A percentile compares a stretch with the other conserved stretches of the same genome.
Conservation (phyloP, 1,140 invertebrate genomes). For the Hesperophylax magnus region DNA sequence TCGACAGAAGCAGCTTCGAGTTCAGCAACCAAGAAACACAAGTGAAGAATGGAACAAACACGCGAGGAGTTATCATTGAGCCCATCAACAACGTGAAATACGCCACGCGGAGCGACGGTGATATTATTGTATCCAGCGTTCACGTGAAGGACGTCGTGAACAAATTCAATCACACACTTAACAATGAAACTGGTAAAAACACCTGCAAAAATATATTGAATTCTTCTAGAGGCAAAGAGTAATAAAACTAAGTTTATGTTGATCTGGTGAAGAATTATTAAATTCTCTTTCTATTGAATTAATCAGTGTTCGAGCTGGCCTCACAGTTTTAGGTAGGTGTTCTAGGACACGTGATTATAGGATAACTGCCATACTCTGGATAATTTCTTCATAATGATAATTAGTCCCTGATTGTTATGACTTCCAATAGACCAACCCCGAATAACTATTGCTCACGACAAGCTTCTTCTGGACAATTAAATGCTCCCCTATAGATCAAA, state of each 20-base stretch:
- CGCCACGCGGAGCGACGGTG: constrained; percentile 40
- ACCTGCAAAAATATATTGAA: constrained; percentile 37
- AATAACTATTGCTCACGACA: too few species aligned
- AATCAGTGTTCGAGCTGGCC: too few species aligned
- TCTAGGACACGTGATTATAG: too few species aligned
- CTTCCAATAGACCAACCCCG: too few species aligned
- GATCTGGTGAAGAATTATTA: too few species aligned
- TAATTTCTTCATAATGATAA: too few species aligned
- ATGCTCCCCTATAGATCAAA: too few species aligned
- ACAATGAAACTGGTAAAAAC: constrained; percentile 35
- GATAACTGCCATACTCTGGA: too few species aligned
- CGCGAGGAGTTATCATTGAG: constrained; percentile 4
- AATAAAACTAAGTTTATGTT: neutral
- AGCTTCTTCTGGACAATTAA: too few species aligned
- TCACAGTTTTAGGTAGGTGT: too few species aligned
- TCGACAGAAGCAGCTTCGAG: constrained; percentile 34
- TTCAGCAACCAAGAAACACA: constrained; percentile 21
- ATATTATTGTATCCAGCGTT: constrained; percentile 68
- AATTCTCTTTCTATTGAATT: too few species aligned
- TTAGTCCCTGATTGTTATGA: too few species aligned
- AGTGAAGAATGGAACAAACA: constrained; percentile 50
- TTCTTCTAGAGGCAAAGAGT: constrained; percentile 48
- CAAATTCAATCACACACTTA: constrained; percentile 64
- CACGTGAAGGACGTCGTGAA: constrained; percentile 69
- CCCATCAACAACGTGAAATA: constrained; percentile 16